Base-by-base conservation (phyloP, 2,888 invertebrate species). In the Lissonota sp. region DNA sequence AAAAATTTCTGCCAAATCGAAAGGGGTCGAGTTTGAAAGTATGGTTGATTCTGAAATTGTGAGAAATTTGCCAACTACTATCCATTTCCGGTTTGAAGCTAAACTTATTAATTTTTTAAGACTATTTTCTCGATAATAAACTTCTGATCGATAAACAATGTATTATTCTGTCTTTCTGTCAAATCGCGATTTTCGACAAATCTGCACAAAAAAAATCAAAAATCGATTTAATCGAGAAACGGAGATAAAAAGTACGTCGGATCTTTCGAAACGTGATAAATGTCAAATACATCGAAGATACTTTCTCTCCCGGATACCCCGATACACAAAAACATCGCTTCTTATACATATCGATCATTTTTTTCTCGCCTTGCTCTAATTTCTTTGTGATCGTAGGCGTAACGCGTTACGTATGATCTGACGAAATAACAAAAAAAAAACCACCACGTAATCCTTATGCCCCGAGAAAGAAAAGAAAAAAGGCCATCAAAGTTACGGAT, bases 341-440 rank as follows among this genome's bases (percentile, higher is more conserved):
- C 26, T 26, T 26, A 49, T 10, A 4, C 49, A 37, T 46, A 58
- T 37, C 55, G 57, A 70, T 58, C 44, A 40, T 42, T 42, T 49
- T 49, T 10, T 55, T 58, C 69, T 70, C 42, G 69, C 69, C 55
- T 53, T 7, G 53, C 16, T 53, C 69, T 57, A 70, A 46, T 70
- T 70, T 70, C 46, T 70, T 14, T 14, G 44, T 4, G 58, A 46
- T 44, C 44, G 57, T 58, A 44, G 69, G 69, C 57, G 69, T 58
- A 5, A 12, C 40, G 44, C 37, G 44, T 70, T 55, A 57, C 69
- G 46, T 58, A 42, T 26, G 44, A 49, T 12, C 49, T 8, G 57
- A 58, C 69, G 58, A 26, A 26, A 3, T 26, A 26, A 26, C 26
- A 26, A 26, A 26, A 26, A 26, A 26, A 26, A 26, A 58, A 70